Percentiles rank a stretch among this genome's conserved stretches.
Evolutionary conservation across 2,797 vertebrate genomes (phyloP).

Genomic region (Corythornis leucogaster): DNA sequence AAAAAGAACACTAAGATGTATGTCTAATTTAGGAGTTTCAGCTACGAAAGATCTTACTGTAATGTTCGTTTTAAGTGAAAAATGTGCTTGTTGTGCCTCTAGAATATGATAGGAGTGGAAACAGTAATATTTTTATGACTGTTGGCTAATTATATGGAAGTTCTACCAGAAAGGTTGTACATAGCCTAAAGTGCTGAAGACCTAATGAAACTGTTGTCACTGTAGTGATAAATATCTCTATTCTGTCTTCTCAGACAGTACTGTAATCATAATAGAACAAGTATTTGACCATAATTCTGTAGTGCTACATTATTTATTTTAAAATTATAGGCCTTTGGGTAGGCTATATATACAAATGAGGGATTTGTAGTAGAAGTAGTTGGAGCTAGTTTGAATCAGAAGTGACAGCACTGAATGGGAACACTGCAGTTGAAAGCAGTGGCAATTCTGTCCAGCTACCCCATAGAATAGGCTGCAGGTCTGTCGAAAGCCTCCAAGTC

Average conservation of each 20-base stretch:
- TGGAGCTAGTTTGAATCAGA: neutral
- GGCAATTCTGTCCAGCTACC: neutral
- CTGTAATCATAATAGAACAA: neutral
- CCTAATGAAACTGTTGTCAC: constrained; percentile 18
- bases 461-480: neutral
- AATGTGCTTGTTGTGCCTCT: neutral
- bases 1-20: neutral
- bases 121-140: constrained; percentile 13
- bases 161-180: constrained; percentile 26
- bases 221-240: constrained; percentile 24
- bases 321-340: neutral
- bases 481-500: neutral
- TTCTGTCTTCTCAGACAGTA: neutral
- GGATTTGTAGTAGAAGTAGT: neutral
- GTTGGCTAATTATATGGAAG: constrained; percentile 22
- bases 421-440: neutral
- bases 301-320: neutral
- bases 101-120: neutral
- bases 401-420: neutral
- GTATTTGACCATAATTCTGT: neutral
- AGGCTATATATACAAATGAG: neutral
- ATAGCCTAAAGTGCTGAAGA: constrained; percentile 5
- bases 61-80: neutral
- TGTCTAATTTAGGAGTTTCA: neutral
- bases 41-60: neutral